Evolutionary conservation across 2,888 invertebrate genomes (phyloP).

Genomic region (Mongoloraphidia duomilia): DNA sequence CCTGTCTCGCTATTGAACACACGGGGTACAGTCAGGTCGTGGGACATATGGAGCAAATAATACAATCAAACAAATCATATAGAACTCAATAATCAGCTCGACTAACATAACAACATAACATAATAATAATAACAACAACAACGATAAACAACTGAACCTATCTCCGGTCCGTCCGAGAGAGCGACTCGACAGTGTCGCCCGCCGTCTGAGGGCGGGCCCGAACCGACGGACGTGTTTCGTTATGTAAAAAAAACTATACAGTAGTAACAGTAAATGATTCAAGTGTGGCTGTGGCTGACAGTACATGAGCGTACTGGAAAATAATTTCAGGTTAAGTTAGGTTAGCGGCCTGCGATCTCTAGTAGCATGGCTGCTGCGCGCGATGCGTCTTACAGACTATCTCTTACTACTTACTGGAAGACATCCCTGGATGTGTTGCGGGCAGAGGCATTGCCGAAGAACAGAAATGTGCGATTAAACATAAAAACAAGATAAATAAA

Average conservation of each 20-base stretch:
- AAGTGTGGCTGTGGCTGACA: not conserved
- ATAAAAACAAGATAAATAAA: constrained; percentile 37
- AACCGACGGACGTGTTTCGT: not conserved
- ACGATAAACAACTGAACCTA: constrained; percentile 22
- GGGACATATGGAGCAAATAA: constrained; percentile 40
- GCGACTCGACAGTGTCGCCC: not conserved
- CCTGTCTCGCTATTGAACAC: constrained; percentile 84
- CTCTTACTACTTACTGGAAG: constrained; percentile 52
- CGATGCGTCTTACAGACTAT: no score
- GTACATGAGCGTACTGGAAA: not conserved
- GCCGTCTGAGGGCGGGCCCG: not conserved
- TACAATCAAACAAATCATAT: constrained; percentile 15
- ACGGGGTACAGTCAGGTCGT: constrained; percentile 51
- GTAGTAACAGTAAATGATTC: no score
- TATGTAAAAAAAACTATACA: not conserved
- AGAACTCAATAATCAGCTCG: not conserved
- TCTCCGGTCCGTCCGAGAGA: not conserved
- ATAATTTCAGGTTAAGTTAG: not conserved
- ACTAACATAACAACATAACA: constrained; percentile 5
- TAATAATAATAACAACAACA: not conserved
- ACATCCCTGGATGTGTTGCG: constrained; percentile 51
- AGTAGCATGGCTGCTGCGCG: no score
- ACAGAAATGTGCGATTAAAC: constrained; percentile 50
- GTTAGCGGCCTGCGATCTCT: no score
- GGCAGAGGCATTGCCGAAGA: constrained; percentile 36